Conservation (phyloP, 2,113 vertebrate species). For the Urocynchramus pylzowi region DNA sequence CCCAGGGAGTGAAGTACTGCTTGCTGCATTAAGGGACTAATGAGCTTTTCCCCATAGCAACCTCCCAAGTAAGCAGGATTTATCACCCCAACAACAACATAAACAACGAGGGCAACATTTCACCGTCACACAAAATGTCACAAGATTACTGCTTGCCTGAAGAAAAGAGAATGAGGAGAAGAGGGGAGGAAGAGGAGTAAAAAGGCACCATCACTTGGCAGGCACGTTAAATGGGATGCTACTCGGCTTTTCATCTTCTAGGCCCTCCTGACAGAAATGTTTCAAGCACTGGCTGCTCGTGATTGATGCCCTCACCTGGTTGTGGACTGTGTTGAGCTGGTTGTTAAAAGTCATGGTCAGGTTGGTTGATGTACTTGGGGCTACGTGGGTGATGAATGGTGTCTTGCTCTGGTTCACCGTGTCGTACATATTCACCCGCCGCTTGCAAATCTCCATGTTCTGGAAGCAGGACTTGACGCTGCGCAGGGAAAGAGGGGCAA, state of each 20-base stretch:
- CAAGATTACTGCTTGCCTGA: background rate
- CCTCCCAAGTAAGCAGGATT: slow-evolving; percentile 23
- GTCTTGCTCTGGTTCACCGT: slow-evolving; percentile 99
- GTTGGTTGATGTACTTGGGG: slow-evolving; percentile 97
- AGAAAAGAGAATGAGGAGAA: background rate
- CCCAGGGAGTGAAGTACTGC: background rate
- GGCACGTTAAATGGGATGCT: background rate
- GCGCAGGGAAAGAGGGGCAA: background rate
- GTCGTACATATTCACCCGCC: slow-evolving; percentile 96
- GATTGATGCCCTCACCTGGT: slow-evolving; percentile 74
- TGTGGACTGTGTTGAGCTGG: slow-evolving; percentile 98
- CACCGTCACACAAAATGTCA: background rate
- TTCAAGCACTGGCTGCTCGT: background rate
- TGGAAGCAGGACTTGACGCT: slow-evolving; percentile 99
- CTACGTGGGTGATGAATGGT: slow-evolving; percentile 96
- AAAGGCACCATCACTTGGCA: background rate
- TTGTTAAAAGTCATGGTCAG: slow-evolving; percentile 99
- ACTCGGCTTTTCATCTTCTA: background rate
- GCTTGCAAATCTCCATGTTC: slow-evolving; percentile 99
- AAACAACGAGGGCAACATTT: background rate
- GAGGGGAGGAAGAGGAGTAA: background rate
- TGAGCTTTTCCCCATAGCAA: slow-evolving; percentile 48
- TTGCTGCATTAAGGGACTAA: slow-evolving; percentile 12
- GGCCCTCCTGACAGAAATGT: background rate
- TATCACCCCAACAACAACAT: background rate